Evolutionary conservation across 2,797 vertebrate genomes (phyloP).

Genomic region (Epinephelus awoara): DNA sequence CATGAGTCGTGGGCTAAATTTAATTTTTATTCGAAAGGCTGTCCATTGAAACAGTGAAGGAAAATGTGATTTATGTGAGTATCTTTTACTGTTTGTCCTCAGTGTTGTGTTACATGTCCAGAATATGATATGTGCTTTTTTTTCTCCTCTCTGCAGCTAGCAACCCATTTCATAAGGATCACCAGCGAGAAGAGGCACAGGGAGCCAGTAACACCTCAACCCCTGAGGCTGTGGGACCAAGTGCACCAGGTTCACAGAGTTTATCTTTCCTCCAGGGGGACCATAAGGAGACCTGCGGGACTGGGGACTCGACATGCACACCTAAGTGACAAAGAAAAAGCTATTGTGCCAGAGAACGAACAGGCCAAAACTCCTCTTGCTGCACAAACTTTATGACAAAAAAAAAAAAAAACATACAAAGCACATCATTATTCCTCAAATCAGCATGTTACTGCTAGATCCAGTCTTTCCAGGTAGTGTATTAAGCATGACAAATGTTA

Average conservation of each 20-base stretch:
- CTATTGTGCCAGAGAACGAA: conserved; percentile 53
- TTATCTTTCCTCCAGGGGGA: conserved; percentile 60
- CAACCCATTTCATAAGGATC: conserved; percentile 74
- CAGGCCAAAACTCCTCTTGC: conserved; percentile 54
- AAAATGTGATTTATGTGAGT: conserved; percentile 48
- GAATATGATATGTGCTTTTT: conserved; percentile 45
- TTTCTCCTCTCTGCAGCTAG: conserved; percentile 65
- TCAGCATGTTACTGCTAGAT: conserved; percentile 77
- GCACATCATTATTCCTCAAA: conserved; percentile 75
- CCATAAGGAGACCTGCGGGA: conserved; percentile 63
- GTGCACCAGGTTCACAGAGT: conserved; percentile 47
- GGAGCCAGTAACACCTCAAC: conserved; percentile 51
- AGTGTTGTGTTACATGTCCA: conserved; percentile 37
- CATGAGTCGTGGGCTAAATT: conserved; percentile 51
- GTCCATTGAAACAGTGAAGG: conserved; percentile 35
- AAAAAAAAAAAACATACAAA: conserved; percentile 52
- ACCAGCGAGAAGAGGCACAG: conserved; percentile 67
- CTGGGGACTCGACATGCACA: conserved; percentile 30
- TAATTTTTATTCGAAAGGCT: conserved; percentile 52
- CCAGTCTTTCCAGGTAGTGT: conserved; percentile 71
- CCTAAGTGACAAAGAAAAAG: conserved; percentile 41
- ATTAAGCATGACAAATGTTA: conserved; percentile 84
- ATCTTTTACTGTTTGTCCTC: conserved; percentile 42
- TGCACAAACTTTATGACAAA: conserved; percentile 62
- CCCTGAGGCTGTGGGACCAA: conserved; percentile 42